Evolutionary conservation across 2,797 vertebrate species (phyloP).

Genomic region (Semotilus atromaculatus): DNA sequence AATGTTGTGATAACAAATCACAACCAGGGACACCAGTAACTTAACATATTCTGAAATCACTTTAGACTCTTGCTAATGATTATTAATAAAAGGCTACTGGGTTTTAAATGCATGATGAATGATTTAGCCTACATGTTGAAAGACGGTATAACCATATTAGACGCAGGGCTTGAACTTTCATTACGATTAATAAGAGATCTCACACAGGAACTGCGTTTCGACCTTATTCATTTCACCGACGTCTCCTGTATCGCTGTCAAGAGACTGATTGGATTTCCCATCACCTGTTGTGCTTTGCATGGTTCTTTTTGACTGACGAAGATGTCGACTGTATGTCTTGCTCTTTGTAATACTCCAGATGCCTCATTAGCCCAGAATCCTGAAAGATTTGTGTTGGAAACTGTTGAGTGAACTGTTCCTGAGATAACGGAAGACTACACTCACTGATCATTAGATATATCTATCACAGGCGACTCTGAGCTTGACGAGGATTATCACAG

Average conservation of each 20-base stretch:
- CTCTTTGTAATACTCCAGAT: background rate
- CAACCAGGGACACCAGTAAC: background rate
- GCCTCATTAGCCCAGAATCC: background rate
- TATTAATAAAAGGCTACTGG: background rate
- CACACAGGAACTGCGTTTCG: background rate
- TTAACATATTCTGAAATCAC: background rate
- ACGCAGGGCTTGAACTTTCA: conserved; percentile 35
- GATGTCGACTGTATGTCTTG: background rate
- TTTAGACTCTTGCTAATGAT: background rate
- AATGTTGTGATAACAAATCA: no score
- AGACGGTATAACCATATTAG: conserved; percentile 14
- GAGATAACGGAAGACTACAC: conserved; percentile 14
- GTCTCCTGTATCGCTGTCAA: background rate
- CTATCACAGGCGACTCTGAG: background rate
- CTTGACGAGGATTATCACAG: background rate
- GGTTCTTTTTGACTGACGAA: background rate
- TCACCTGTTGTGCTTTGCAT: conserved; percentile 12
- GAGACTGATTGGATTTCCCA: conserved; percentile 34
- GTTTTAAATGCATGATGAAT: conserved; percentile 30
- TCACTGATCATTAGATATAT: conserved; percentile 11
- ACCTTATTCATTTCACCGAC: conserved; percentile 2
- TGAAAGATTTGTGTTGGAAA: background rate
- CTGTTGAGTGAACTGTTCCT: background rate
- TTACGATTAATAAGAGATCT: conserved; percentile 44
- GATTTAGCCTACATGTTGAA: conserved; percentile 7